phyloP scores from a whole-genome alignment of 2,113 vertebrate species.

The Laticauda colubrina region DNA sequence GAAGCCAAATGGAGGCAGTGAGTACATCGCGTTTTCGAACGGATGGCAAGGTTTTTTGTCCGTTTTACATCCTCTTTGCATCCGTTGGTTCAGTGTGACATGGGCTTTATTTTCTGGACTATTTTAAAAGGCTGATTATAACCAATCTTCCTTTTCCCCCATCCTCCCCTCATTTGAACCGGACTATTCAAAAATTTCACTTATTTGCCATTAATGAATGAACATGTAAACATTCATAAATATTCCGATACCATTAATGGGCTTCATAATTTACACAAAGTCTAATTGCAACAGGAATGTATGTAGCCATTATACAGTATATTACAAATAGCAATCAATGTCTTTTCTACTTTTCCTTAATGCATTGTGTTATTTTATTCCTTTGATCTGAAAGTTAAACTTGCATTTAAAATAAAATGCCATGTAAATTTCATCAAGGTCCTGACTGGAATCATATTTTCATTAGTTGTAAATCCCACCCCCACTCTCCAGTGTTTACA shows the following conservation, averaged over 20 bases:
- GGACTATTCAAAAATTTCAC: neutral
- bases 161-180: neutral
- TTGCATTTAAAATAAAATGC: neutral
- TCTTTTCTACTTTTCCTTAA: neutral
- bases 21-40: too few species aligned
- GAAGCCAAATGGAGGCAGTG: too few species aligned
- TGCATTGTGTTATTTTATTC: neutral
- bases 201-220: neutral
- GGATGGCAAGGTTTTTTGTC: too few species aligned
- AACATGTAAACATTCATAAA: neutral
- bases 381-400: neutral
- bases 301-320: neutral
- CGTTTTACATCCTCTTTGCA: too few species aligned
- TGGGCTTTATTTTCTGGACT: neutral
- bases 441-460: constrained; percentile 17
- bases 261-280: neutral
- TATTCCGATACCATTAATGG: neutral
- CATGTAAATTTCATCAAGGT: neutral
- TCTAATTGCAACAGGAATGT: neutral
- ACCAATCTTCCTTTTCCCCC: neutral
- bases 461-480: neutral
- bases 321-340: neutral
- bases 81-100: too few species aligned
- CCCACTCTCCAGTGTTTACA: neutral
- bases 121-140: neutral